Conservation (phyloP, 2,797 vertebrate genomes). For the Decapterus maruadsi region DNA sequence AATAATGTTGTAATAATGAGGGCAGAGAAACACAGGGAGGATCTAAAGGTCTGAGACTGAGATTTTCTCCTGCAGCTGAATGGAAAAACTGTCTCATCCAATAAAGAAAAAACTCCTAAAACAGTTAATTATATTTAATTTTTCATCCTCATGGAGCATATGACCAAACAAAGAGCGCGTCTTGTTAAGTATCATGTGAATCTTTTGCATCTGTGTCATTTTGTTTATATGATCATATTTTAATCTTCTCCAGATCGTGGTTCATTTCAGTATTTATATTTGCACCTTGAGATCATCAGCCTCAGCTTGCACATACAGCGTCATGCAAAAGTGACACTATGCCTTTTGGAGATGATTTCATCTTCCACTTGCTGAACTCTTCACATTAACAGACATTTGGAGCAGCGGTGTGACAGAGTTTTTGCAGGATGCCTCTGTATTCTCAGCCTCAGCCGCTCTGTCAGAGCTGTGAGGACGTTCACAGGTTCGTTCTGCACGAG, state of each 20-base stretch:
- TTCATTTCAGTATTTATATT: background rate
- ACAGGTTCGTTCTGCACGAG: constrained; percentile 16
- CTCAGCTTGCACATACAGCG: too few species aligned
- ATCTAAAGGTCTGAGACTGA: too few species aligned
- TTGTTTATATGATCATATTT: background rate
- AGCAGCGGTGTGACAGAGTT: too few species aligned
- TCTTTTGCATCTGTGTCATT: background rate
- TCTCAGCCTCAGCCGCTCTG: constrained; percentile 27
- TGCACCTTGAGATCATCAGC: background rate
- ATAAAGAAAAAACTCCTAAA: background rate
- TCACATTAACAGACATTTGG: too few species aligned
- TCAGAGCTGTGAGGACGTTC: constrained; percentile 26
- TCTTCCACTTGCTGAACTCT: too few species aligned
- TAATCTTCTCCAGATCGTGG: background rate
- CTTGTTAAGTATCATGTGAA: too few species aligned
- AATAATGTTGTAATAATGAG: too few species aligned
- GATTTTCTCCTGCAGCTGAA: too few species aligned
- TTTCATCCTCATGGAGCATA: background rate
- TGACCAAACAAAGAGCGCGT: background rate
- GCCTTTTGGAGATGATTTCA: too few species aligned
- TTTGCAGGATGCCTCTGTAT: too few species aligned
- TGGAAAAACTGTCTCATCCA: background rate
- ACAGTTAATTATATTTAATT: background rate
- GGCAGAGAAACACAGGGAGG: background rate
- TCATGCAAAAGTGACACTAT: too few species aligned